Base-by-base conservation (phyloP, 2,113 vertebrate genomes). In the Mus pahari region DNA sequence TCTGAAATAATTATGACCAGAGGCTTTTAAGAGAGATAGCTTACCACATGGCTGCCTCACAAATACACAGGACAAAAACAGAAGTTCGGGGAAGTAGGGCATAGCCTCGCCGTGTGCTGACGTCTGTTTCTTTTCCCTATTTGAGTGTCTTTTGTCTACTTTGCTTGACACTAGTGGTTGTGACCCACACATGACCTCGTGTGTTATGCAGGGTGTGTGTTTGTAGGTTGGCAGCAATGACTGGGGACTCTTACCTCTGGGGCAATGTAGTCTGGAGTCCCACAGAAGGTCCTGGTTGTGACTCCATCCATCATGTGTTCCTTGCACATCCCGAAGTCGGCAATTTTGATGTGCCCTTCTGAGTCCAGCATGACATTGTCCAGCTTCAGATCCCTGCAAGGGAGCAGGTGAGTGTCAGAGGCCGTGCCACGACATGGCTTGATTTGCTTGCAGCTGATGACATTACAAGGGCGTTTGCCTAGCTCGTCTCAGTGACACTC, bases 241-340 rank as follows among this genome's bases (percentile, higher is more conserved):
- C 9, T 0, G 13, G 74, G 36, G 81, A 53, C 31, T 36, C 95
- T 82, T 98, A 99, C 99, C 99, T 99, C 99, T 0, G 99, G 99
- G 74, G 99, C 99, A 17, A 99, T 99, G 98, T 99, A 99, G 98
- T 99, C 99, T 0, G 99, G 99, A 90, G 99, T 99, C 89, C 99
- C 99, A 33, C 99, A 99, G 99, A 99, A 99, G 90, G 99, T 99
- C 97, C 99, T 99, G 0, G 99, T 99, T 6, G 98, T 99, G 94
- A 99, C 99, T 31, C 98, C 99, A 0, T 99, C 98, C 26, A 91
- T n/a, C 98, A 99, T 99, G 95, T 99, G 99, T 28, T 99, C 99
- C 97, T 99, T 99, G 97, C 99, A 99, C 99, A 99, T 99, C 90
- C 99, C 99, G 62, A 99, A 99, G 98, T 99, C 99, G 31, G 99